These are phyloP conservation scores for Sarcophilus harrisii DNA, from an alignment of 2,797 vertebrate species.

Conservation along the genomic window DNA sequence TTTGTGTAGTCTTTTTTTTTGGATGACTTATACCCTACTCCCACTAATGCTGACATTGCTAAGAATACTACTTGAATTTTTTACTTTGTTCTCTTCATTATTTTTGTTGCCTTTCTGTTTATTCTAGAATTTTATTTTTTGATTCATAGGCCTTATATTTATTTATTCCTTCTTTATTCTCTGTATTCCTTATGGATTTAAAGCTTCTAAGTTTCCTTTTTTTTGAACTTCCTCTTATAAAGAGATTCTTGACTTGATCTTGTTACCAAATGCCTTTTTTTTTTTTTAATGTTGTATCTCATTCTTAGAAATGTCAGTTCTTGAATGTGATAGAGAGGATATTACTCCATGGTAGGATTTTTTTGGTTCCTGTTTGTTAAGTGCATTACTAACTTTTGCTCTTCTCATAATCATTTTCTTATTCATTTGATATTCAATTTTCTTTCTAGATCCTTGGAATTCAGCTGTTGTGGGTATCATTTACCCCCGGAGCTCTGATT, in stretches of 20 bases:
- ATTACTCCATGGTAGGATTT: not conserved
- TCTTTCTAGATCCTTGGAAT: not conserved
- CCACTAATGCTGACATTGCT: not conserved
- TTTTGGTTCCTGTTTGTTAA: not conserved
- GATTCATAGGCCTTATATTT: not conserved
- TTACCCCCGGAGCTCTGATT: not conserved
- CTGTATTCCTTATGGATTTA: not conserved
- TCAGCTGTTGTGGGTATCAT: not conserved
- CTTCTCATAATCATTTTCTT: not conserved
- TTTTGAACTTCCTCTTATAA: not conserved
- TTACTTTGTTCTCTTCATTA: not conserved
- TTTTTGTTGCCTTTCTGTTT: not conserved
- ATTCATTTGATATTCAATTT: not conserved
- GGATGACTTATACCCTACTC: not conserved
- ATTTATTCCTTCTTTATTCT: not conserved
- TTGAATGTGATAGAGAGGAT: not conserved
- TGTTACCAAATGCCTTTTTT: not conserved
- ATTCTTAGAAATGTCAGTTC: not conserved
- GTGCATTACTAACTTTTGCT: not conserved
- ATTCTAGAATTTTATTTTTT: not conserved
- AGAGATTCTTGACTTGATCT: not conserved
- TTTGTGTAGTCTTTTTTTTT: not conserved
- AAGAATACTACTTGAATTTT: not conserved
- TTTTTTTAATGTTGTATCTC: not conserved
- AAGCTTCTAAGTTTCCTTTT: not conserved